A percentile compares a stretch with the other conserved stretches of the same genome.
These are phyloP conservation scores for Typhlichthys eigenmanni DNA, from an alignment of 2,797 vertebrate genomes.

Conservation along the genomic window DNA sequence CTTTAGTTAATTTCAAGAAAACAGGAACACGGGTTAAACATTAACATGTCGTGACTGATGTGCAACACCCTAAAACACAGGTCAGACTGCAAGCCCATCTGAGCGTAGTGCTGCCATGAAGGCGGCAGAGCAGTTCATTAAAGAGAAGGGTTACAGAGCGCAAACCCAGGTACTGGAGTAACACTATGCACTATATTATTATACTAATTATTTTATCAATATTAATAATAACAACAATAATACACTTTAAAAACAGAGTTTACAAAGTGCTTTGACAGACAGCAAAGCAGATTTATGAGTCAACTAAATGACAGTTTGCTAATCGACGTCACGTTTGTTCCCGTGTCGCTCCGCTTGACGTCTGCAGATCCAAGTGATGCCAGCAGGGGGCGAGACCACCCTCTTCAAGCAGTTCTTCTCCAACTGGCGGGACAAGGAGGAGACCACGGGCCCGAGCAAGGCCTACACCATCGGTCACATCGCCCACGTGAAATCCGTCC, in stretches of 20 bases:
- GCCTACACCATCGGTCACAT: constrained; percentile 57
- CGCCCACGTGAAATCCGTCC: constrained; percentile 67
- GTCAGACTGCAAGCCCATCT: constrained; percentile 49
- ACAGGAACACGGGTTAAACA: no score
- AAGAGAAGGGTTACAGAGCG: constrained; percentile 62
- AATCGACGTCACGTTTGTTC: no score
- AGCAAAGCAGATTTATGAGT: background rate
- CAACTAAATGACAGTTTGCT: background rate
- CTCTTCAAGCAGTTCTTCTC: constrained; percentile 80
- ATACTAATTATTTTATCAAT: no score
- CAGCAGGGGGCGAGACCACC: constrained; percentile 68
- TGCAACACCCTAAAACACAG: constrained; percentile 43
- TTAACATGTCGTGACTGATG: background rate
- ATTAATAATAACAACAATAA: no score
- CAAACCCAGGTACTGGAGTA: constrained; percentile 64
- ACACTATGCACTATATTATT: no score
- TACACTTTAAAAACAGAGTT: no score
- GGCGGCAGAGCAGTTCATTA: constrained; percentile 67
- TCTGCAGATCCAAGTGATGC: constrained; percentile 70
- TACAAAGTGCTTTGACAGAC: no score
- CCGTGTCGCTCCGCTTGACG: background rate
- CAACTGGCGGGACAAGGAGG: constrained; percentile 75
- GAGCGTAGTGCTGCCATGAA: constrained; percentile 69
- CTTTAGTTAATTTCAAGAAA: no score
- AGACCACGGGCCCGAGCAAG: constrained; percentile 60